These are phyloP conservation scores for Proterorhinus semilunaris DNA, from an alignment of 2,113 vertebrate genomes.

Conservation along the genomic window DNA sequence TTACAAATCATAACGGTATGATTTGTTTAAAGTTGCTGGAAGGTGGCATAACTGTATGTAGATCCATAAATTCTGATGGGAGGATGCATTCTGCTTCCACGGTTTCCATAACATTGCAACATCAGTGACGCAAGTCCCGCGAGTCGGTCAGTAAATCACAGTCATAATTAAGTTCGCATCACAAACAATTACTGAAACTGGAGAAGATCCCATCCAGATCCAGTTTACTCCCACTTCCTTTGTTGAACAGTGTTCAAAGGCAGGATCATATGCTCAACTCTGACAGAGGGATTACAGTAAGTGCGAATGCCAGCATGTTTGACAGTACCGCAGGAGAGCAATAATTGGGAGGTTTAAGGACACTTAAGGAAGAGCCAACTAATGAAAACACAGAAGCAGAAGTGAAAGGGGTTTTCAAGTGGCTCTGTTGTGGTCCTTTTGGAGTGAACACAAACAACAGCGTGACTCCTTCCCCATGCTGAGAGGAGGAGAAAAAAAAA, in stretches of 20 bases:
- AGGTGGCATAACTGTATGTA: not conserved
- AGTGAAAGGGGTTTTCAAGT: constrained; percentile 21
- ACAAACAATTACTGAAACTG: constrained; percentile 40
- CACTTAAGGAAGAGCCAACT: constrained; percentile 9
- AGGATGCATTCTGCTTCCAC: not conserved
- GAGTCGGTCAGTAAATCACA: constrained; percentile 22
- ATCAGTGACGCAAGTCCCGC: constrained; percentile 13
- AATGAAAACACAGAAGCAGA: constrained; percentile 4
- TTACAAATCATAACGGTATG: not conserved
- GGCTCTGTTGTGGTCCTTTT: constrained; percentile 29
- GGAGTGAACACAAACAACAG: constrained; percentile 1
- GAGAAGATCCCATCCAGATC: constrained; percentile 45
- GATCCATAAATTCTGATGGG: not conserved
- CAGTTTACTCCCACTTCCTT: constrained; percentile 50
- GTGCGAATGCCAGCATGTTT: not conserved
- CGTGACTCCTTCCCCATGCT: constrained; percentile 23
- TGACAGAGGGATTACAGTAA: not conserved
- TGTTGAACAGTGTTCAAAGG: constrained; percentile 23
- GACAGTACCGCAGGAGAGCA: not conserved
- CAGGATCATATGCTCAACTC: constrained; percentile 5
- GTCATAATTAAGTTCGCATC: constrained; percentile 42
- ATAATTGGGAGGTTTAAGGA: not conserved
- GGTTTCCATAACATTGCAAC: constrained; percentile 9
- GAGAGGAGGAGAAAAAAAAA: constrained; percentile 26
- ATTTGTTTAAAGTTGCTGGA: not conserved